Base-by-base conservation (phyloP, 2,888 invertebrate species). In the Horisme vitalbata region DNA sequence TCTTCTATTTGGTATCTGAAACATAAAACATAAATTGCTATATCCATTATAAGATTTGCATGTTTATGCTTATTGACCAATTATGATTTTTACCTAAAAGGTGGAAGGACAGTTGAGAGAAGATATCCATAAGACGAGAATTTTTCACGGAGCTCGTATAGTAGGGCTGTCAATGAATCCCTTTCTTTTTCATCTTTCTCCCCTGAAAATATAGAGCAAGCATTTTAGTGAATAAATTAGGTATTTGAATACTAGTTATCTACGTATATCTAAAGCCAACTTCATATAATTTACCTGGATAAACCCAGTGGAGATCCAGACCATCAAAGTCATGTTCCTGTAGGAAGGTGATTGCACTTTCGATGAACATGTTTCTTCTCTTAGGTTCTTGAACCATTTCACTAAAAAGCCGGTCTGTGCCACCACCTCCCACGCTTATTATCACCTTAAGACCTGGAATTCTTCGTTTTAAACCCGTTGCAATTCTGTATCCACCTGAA, bases 281-380 rank as follows among this genome's bases (percentile, higher is more conserved):
- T 27, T 8, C 5, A 30, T 14, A 10, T 8, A 5, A 12, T 23
- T 7, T 74, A 89, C 90, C 93, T 59, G 94, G 93, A 71, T 94
- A 94, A 53, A 94, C 92, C 94, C 94, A 96, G 62, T 96, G 94
- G 3, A 96, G 84, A 66, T 96, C 96, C 7, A 96, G 79, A 0
- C 97, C 97, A 71, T 97, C 96, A 65, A 97, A 96, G 44, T 92
- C 91, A 59, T 94, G 91, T 45, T 92, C 90, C 44, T 91, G 90
- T 34, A 95, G 70, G 63, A 95, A 94, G 28, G 83, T 80, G 0
- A 94, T 71, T 0, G 93, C 91, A 26, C 94, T 93, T 23, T 91
- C 83, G 9, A 93, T 91, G 65, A 95, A 94, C 57, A 87, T 87
- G 33, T 89, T 82, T 18, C 92, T 76, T 26, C 90, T 83, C 10